phyloP scores from a whole-genome alignment of 2,797 vertebrate genomes.

The Anolis apletophallus region DNA sequence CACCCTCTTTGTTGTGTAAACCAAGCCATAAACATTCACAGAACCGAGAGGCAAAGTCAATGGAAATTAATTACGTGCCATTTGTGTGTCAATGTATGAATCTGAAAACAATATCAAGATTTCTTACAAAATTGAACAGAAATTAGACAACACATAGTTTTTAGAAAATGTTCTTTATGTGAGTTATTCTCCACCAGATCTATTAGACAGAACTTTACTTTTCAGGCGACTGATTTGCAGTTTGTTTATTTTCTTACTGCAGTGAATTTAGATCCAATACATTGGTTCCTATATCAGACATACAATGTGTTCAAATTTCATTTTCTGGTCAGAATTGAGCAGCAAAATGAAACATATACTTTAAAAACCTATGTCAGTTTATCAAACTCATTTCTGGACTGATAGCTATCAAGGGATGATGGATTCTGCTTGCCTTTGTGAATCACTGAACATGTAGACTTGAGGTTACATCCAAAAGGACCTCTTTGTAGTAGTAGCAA shows the following conservation, averaged over 20 bases:
- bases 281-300: neutral
- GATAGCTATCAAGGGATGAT: neutral
- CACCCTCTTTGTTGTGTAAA: neutral
- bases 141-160: accelerated
- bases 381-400: neutral
- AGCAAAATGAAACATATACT: neutral
- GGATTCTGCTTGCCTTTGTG: neutral
- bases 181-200: neutral
- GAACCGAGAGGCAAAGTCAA: neutral
- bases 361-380: neutral
- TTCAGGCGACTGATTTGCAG: neutral
- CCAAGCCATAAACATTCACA: neutral
- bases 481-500: too few relatives aligned
- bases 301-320: neutral
- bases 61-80: neutral
- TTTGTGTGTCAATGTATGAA: neutral
- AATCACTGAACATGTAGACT: neutral
- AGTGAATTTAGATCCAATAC: neutral
- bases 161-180: neutral
- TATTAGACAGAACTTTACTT: neutral
- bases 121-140: neutral
- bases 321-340: neutral
- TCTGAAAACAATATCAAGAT: neutral
- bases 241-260: neutral
- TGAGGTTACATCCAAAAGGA: neutral